These are phyloP conservation scores for Premnoplex brunnescens DNA, from an alignment of 2,797 vertebrate genomes.

Conservation along the genomic window DNA sequence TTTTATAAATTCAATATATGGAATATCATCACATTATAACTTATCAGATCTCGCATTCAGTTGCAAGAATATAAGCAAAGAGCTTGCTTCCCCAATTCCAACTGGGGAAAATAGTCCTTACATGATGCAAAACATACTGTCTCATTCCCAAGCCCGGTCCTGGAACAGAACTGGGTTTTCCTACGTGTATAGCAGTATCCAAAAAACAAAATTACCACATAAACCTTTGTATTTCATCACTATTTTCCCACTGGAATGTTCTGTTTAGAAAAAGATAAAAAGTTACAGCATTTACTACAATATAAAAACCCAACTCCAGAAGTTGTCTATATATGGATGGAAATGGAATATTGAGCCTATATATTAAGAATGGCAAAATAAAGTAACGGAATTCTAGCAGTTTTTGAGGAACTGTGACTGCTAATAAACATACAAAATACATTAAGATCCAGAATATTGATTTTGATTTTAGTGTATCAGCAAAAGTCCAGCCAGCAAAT, in stretches of 20 bases:
- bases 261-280: constrained; percentile 89
- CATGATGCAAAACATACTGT: neutral
- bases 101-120: neutral
- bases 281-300: constrained; percentile 82
- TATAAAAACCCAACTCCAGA: constrained; percentile 85
- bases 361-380: constrained; percentile 93
- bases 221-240: constrained; percentile 87
- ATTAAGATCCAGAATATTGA: constrained; percentile 89
- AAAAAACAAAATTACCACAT: constrained; percentile 85
- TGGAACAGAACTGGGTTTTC: neutral
- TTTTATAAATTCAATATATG: neutral
- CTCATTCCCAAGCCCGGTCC: neutral
- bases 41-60: neutral
- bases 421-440: constrained; percentile 84
- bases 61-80: neutral
- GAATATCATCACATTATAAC: neutral
- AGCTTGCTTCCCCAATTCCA: neutral
- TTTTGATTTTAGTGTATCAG: constrained; percentile 86
- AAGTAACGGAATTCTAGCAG: constrained; percentile 97
- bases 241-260: constrained; percentile 90
- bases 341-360: constrained; percentile 89
- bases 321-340: constrained; percentile 82
- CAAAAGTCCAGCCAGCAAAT: constrained; percentile 90
- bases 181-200: neutral
- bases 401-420: constrained; percentile 89